These are phyloP conservation scores for Acyrthosiphon pisum DNA, from an alignment of 1,140 invertebrate genomes.

Conservation along the genomic window DNA sequence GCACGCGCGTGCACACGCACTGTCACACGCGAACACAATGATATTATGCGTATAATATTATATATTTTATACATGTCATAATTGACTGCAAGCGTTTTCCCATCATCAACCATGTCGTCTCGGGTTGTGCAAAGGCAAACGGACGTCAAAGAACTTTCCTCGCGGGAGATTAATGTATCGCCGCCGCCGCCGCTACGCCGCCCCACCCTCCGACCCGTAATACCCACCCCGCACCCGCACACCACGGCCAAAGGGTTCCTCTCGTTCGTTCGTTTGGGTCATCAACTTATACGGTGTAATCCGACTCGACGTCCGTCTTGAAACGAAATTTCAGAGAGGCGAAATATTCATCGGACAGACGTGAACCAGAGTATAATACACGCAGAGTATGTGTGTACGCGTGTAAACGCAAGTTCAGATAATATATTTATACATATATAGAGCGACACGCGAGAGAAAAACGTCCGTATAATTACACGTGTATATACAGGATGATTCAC, in stretches of 20 bases:
- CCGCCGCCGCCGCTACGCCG: neutral
- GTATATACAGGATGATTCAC: neutral
- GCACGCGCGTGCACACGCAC: neutral
- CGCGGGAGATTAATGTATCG: constrained; percentile 5
- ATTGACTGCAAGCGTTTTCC: constrained; percentile 17
- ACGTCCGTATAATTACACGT: neutral
- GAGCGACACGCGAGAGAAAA: neutral
- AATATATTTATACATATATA: neutral
- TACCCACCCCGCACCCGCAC: neutral
- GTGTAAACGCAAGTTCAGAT: neutral
- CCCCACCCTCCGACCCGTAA: neutral
- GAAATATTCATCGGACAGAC: neutral
- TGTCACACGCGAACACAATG: neutral
- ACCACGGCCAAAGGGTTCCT: neutral
- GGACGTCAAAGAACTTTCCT: constrained; percentile 24
- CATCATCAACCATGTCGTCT: constrained; percentile 1
- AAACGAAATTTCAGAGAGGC: neutral
- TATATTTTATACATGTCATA: neutral
- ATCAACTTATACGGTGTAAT: constrained; percentile 20
- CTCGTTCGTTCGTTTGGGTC: neutral
- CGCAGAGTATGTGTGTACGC: neutral
- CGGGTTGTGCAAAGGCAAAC: neutral
- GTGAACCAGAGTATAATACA: too few relatives aligned
- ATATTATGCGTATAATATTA: neutral
- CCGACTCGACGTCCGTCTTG: neutral